A percentile compares a stretch with the other conserved stretches of the same genome.
Conservation (phyloP, 2,113 vertebrate genomes). For the Dasypus novemcinctus region DNA sequence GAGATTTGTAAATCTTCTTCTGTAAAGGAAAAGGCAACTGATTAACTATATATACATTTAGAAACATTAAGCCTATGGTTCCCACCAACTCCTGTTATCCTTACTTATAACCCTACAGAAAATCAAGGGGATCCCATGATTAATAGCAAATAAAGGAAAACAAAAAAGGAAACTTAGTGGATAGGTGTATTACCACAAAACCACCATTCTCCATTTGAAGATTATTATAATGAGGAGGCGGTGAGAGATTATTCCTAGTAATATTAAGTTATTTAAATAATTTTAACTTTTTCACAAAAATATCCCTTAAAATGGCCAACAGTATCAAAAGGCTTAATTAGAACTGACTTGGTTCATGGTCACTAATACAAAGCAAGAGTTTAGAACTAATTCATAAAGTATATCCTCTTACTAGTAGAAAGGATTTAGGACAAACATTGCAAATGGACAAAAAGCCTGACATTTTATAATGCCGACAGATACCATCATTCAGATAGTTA, state of each 20-base stretch:
- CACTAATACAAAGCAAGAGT: neutral
- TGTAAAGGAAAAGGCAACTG: slow-evolving; percentile 71
- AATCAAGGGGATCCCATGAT: neutral
- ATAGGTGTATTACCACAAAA: neutral
- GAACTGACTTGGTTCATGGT: neutral
- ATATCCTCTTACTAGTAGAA: neutral
- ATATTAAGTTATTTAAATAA: neutral
- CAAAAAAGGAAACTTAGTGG: neutral
- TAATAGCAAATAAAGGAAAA: slow-evolving; percentile 17
- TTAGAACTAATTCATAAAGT: neutral
- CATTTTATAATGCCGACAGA: neutral
- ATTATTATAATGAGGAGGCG: neutral
- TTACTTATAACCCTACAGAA: neutral
- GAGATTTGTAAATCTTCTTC: slow-evolving; percentile 93
- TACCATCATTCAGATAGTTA: slow-evolving; percentile 10
- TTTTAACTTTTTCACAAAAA: slow-evolving; percentile 44
- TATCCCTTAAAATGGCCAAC: neutral
- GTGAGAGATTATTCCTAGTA: neutral
- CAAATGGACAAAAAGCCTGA: slow-evolving; percentile 9
- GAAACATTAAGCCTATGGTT: neutral
- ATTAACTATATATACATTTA: neutral
- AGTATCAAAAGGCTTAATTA: neutral
- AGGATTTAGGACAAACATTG: neutral
- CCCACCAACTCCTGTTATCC: neutral
- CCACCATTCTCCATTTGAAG: neutral